Evolutionary conservation across 2,797 vertebrate species (phyloP), one percentile per base, ranked within the genome.

Genomic region (Alosa sapidissima): DNA sequence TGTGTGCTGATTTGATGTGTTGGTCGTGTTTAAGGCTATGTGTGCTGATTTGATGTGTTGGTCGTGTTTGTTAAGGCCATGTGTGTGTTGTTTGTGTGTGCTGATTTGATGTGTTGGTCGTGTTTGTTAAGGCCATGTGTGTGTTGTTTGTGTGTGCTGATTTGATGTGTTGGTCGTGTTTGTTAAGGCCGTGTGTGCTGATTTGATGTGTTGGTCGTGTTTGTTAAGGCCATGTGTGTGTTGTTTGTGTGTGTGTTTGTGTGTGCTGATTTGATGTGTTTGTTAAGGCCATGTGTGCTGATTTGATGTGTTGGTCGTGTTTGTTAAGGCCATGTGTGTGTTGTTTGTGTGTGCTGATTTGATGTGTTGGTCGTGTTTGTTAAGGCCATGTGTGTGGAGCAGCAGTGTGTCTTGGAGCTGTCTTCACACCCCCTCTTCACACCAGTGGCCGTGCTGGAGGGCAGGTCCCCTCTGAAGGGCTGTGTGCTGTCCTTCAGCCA

Each of bases 401-500:
- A 94, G 90, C 96, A 97, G 92, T 90, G 91, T 81, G 89, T 98
- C 81, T 87, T 98, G 89, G 94, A 95, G 36, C 93, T 96, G 21
- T 91, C 86, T 1, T 96, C 96, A 83, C 97, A 96, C 93, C 95
- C 96, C 33, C 93, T 99, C 87, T 99, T 98, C 93, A 96, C 94
- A 2, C 98, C 98, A 3, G 92, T 99, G 45, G 90, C 95, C 8
- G 91, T 97, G 88, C 94, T 96, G 94, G 95, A 97, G 82, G 96
- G 96, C 88, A 87, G 88, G 84, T 91, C 91, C 51, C 97, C 98
- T 52, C 95, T 99, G 87, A 94, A 91, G 84, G 91, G 90, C 36
- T 99, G 97, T 81, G 96, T 99, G 54, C 96, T 99, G 81, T 99
- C 98, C 0, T 96, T 99, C 89, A 99, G 98, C 88, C 98, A 99